Evolutionary conservation across 2,888 invertebrate species (phyloP).

Genomic region (Nymphalis polychloros): DNA sequence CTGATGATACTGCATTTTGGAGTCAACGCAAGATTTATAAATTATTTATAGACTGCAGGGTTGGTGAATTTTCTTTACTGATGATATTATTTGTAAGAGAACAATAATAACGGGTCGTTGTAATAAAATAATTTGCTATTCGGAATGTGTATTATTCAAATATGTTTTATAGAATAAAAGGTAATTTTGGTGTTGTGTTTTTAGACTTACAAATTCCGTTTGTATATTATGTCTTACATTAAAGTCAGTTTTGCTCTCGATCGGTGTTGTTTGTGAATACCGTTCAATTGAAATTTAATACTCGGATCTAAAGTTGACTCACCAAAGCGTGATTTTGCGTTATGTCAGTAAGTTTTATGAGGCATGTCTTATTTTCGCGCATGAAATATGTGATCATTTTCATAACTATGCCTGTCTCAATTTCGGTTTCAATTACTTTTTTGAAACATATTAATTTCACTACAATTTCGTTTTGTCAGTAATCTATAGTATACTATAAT

Average conservation of each 20-base stretch:
- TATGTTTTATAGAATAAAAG: not conserved
- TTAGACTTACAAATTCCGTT: slow-evolving; percentile 1
- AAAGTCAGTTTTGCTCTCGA: slow-evolving; percentile 62
- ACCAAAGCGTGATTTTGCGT: slow-evolving; percentile 61
- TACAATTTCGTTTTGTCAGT: too few species aligned
- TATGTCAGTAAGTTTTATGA: slow-evolving; percentile 46
- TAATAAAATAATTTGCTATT: not conserved
- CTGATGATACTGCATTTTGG: slow-evolving; percentile 65
- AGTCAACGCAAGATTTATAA: slow-evolving; percentile 59
- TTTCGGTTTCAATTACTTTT: slow-evolving; percentile 1
- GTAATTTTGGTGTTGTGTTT: not conserved
- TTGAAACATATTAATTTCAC: not conserved
- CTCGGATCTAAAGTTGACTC: slow-evolving; percentile 64
- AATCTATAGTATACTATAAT: too few species aligned
- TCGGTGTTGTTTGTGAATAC: slow-evolving; percentile 61
- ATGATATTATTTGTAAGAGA: not conserved
- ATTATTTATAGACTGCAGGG: slow-evolving; percentile 70
- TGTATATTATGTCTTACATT: slow-evolving; percentile 37
- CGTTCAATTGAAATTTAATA: slow-evolving; percentile 69
- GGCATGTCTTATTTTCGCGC: slow-evolving; percentile 18
- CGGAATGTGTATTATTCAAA: not conserved
- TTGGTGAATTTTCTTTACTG: slow-evolving; percentile 45
- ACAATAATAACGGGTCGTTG: not conserved
- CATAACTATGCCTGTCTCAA: slow-evolving; percentile 30
- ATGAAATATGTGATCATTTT: slow-evolving; percentile 28